Conservation (phyloP, 2,113 vertebrate species). For the Candoia aspera region DNA sequence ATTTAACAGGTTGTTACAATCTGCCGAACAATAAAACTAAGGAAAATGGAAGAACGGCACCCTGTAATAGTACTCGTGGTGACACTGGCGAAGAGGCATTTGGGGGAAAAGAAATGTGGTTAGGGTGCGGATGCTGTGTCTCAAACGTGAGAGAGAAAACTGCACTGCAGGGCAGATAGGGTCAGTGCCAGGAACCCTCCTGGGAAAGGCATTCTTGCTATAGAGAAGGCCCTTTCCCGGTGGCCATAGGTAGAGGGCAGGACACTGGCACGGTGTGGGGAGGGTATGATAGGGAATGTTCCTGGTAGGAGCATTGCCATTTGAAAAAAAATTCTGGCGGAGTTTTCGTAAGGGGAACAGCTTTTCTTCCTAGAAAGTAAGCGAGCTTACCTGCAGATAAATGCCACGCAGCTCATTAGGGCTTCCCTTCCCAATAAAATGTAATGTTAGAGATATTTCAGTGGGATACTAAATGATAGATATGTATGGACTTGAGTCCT, state of each 20-base stretch:
- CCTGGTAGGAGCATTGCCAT: not conserved
- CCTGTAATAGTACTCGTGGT: not conserved
- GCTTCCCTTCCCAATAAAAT: not conserved
- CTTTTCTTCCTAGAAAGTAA: not conserved
- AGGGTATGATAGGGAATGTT: not conserved
- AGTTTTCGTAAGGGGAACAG: not conserved
- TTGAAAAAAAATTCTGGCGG: not conserved
- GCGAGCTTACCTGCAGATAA: not conserved
- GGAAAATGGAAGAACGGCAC: not conserved
- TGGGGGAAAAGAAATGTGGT: not conserved
- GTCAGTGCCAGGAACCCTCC: not conserved
- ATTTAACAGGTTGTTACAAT: not conserved
- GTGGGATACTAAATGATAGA: not conserved
- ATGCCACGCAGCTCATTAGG: not conserved
- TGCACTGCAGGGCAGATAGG: too few relatives aligned
- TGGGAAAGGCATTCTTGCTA: not conserved
- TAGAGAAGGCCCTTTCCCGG: too few relatives aligned
- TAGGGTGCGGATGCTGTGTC: not conserved
- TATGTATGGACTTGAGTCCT: not conserved
- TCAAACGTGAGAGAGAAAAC: not conserved
- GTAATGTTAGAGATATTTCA: too few relatives aligned
- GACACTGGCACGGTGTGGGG: not conserved
- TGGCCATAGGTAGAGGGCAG: not conserved
- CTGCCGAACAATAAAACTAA: not conserved
- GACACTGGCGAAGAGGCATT: not conserved